phyloP scores from a whole-genome alignment of 2,797 vertebrate species.

The Hypotaenidia philippensis region DNA sequence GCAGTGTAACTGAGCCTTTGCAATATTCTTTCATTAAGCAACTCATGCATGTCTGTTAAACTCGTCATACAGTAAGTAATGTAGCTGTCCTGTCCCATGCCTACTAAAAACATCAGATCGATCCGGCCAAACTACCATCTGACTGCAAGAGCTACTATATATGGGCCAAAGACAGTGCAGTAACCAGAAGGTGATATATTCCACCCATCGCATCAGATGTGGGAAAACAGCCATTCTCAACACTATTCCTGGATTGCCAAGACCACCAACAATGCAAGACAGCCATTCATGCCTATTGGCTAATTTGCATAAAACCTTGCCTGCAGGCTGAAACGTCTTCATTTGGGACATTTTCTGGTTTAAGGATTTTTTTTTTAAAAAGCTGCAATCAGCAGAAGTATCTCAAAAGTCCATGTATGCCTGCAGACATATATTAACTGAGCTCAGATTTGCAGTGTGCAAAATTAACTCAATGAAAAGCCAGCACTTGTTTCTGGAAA shows the following conservation, averaged over 20 bases:
- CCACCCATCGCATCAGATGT: neutral
- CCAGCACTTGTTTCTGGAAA: neutral
- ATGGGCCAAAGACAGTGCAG: neutral
- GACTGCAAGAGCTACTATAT: conserved; percentile 32
- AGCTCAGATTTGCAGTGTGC: neutral
- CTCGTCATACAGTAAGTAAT: neutral
- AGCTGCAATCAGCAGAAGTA: neutral
- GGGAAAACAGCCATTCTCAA: neutral
- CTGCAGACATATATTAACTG: neutral
- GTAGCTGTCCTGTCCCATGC: neutral
- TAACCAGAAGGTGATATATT: neutral
- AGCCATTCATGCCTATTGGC: neutral
- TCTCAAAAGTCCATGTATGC: neutral
- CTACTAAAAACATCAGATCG: conserved; percentile 19
- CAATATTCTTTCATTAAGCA: conserved; percentile 56
- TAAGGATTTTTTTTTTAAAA: neutral
- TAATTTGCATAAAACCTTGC: conserved; percentile 1
- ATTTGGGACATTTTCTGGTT: neutral
- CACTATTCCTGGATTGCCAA: neutral
- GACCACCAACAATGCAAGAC: neutral
- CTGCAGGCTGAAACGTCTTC: neutral
- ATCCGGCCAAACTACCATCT: conserved; percentile 29
- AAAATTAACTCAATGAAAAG: conserved; percentile 18
- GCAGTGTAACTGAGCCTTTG: conserved; percentile 37
- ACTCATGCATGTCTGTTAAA: conserved; percentile 34